Base-by-base conservation (phyloP, 2,888 invertebrate genomes). In the Corbicula japonica region DNA sequence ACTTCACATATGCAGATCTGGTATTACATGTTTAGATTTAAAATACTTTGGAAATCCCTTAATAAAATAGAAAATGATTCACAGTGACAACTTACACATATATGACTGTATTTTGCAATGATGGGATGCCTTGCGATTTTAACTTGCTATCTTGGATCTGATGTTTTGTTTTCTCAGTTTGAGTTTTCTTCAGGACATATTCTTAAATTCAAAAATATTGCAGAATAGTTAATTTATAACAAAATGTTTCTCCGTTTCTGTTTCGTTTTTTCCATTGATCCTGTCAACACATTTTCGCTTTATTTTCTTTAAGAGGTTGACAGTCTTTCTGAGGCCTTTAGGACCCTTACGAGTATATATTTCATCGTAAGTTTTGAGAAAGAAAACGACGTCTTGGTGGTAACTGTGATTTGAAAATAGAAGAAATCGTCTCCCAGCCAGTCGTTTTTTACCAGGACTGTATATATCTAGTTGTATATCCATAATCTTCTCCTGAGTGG, bases 271-370 rank as follows among this genome's bases (percentile, higher is more conserved):
- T 26, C 32, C 4, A 28, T 52, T 52, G 52, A 52, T n/a, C 26
- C 23, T 23, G 18, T 28, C 3, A 18, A 18, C 32, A n/a, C 58
- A 58, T 21, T 58, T 58, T 6, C 4, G 2, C 2, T 35, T 18
- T 5, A 35, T 58, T 35, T 58, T 58, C 21, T 21, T 34, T 6
- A 58, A n/a, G 10, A 4, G 34, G 10, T 28, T 6, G 1, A 35
- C 21, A 34, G 38, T 58, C 10, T 35, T 58, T 30, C 35, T 58
- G 15, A 15, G 58, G 10, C 23, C 38, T 15, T 52, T 65, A 18
- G 65, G 65, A 35, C 50, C 21, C 52, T 26, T n/a, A n/a, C n/a
- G n/a, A n/a, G n/a, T 50, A 38, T 50, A 65, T 5, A 65, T 18
- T 35, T 28, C 35, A 5, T 65, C 65, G 21, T 65, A 15, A 2